Conservation (phyloP, 2,888 invertebrate species). For the Ischnura elegans region DNA sequence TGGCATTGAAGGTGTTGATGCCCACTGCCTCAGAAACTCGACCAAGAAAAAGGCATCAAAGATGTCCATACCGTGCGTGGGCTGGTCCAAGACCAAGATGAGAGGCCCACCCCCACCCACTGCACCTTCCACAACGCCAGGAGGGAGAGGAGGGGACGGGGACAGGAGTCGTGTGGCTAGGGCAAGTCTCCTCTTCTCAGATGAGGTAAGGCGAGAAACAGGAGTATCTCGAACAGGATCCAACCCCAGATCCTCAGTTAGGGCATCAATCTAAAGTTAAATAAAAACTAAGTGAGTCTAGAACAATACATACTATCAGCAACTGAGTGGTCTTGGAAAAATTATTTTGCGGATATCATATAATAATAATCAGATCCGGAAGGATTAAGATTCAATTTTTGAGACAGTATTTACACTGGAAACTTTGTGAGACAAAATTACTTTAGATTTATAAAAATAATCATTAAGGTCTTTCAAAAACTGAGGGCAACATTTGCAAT, state of each 20-base stretch:
- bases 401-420: too few species aligned
- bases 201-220: conserved; percentile 91
- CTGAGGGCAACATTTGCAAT: too few species aligned
- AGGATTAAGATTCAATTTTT: too few species aligned
- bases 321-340: too few species aligned
- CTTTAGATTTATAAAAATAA: too few species aligned
- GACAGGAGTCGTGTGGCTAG: conserved; percentile 81
- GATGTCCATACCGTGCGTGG: conserved; percentile 94
- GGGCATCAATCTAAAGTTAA: conserved; percentile 86
- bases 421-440: too few species aligned
- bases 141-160: conserved; percentile 44
- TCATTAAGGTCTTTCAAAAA: too few species aligned
- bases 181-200: conserved; percentile 91
- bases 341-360: too few species aligned
- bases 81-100: conserved; percentile 92
- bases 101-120: conserved; percentile 83
- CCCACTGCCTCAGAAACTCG: conserved; percentile 96
- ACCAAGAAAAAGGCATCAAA: conserved; percentile 97
- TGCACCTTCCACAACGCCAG: conserved; percentile 69
- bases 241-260: conserved; percentile 94
- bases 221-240: conserved; percentile 93
- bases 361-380: too few species aligned
- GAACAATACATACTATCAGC: too few species aligned
- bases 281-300: conserved; percentile 58
- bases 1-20: conserved; percentile 79